These are phyloP conservation scores for Ferrisia virgata DNA, from an alignment of 2,888 invertebrate genomes.

Conservation along the genomic window DNA sequence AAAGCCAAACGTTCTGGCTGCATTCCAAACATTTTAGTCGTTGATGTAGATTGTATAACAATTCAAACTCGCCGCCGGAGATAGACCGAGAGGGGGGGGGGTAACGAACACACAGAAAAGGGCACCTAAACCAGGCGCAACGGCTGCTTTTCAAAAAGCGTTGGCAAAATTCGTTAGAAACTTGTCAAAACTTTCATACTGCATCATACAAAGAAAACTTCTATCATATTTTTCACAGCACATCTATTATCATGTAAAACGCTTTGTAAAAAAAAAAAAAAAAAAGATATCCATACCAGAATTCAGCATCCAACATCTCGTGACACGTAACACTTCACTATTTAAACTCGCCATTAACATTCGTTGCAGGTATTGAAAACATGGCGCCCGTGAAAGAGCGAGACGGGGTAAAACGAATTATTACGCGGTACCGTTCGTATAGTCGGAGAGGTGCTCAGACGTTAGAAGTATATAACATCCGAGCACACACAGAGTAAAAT, in stretches of 20 bases:
- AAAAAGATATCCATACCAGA: background rate
- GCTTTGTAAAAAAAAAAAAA: background rate
- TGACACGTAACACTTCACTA: background rate
- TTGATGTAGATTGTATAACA: background rate
- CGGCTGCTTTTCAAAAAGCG: background rate
- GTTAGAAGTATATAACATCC: background rate
- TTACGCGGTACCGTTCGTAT: background rate
- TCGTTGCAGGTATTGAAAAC: background rate
- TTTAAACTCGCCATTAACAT: slow-evolving; percentile 1
- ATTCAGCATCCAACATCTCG: background rate
- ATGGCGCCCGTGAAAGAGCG: background rate
- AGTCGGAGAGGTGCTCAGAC: too few species aligned
- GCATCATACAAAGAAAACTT: slow-evolving; percentile 5
- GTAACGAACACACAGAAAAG: background rate
- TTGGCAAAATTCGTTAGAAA: slow-evolving; percentile 14
- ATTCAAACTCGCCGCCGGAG: too few species aligned
- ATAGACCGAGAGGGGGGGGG: background rate
- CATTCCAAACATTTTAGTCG: background rate
- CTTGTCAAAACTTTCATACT: slow-evolving; percentile 14
- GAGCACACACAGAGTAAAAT: background rate
- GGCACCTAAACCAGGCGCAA: background rate
- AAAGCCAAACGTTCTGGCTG: background rate
- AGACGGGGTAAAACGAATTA: background rate
- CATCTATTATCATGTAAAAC: slow-evolving; percentile 8
- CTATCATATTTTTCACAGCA: background rate